These are phyloP conservation scores for Drosophila truncata DNA, from an alignment of 1,140 invertebrate species.

Conservation along the genomic window DNA sequence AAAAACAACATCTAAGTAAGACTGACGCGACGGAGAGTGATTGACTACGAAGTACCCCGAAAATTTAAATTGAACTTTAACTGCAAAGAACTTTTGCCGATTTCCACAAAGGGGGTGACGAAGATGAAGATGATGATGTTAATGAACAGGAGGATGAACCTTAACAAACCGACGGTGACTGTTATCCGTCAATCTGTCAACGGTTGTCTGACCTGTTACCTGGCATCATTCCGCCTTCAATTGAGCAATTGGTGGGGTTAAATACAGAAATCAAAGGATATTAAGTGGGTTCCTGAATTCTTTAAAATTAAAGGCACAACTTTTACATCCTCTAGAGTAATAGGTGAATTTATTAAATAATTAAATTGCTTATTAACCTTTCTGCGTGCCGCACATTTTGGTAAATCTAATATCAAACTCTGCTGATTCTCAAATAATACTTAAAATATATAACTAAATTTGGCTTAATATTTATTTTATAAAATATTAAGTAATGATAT, in stretches of 20 bases:
- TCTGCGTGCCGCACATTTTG: not conserved
- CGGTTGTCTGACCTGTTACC: slow-evolving; percentile 28
- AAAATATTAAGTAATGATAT: not conserved
- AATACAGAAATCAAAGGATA: not conserved
- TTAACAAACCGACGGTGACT: slow-evolving; percentile 11
- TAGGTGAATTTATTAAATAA: not conserved
- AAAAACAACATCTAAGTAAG: slow-evolving; percentile 36
- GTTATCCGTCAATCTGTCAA: slow-evolving; percentile 43
- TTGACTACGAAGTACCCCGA: slow-evolving; percentile 49
- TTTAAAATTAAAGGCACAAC: not conserved
- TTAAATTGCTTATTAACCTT: not conserved
- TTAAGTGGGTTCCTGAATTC: not conserved
- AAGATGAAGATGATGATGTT: slow-evolving; percentile 15
- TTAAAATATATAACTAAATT: not conserved
- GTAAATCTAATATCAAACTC: not conserved
- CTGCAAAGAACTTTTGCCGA: not conserved
- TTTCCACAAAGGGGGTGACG: not conserved
- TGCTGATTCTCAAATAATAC: not conserved
- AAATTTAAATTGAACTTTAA: slow-evolving; percentile 30
- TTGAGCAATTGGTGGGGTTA: slow-evolving; percentile 2
- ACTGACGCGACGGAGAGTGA: slow-evolving; percentile 33
- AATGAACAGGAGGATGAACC: slow-evolving; percentile 32
- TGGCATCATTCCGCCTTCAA: slow-evolving; percentile 5
- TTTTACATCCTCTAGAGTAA: not conserved
- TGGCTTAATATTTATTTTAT: not conserved